Percentiles rank a stretch among this genome's conserved stretches.
These are phyloP conservation scores for Danio rerio DNA, from an alignment of 2,113 vertebrate species.

Conservation along the genomic window DNA sequence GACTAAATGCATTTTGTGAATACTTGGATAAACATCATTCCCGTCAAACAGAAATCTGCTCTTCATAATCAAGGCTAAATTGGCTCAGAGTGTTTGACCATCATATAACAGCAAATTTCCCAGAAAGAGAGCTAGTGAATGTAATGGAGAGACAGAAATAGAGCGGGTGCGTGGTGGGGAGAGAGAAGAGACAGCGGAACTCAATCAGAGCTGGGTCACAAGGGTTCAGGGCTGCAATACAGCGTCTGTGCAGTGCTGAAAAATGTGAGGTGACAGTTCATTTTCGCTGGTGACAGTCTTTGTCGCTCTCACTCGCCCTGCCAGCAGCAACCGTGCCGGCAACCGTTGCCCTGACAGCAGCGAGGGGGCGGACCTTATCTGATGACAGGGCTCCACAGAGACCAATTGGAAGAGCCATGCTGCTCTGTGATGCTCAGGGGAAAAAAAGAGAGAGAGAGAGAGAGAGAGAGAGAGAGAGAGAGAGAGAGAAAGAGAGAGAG, in stretches of 20 bases:
- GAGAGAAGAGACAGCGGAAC: conserved; percentile 86
- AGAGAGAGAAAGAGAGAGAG: too few species aligned
- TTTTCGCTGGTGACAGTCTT: conserved; percentile 87
- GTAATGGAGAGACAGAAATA: neutral
- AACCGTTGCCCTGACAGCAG: conserved; percentile 58
- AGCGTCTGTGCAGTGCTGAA: conserved; percentile 79
- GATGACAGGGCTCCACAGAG: conserved; percentile 51
- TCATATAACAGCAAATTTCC: conserved; percentile 17
- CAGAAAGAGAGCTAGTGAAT: conserved; percentile 28
- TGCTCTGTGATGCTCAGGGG: conserved; percentile 39
- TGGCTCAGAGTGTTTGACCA: conserved; percentile 70
- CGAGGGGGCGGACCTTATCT: conserved; percentile 53
- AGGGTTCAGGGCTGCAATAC: conserved; percentile 86
- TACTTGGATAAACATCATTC: neutral
- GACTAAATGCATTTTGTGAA: neutral
- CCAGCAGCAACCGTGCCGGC: conserved; percentile 57
- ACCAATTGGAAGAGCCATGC: conserved; percentile 57
- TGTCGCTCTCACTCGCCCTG: conserved; percentile 84
- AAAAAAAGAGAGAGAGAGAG: conserved; percentile 34
- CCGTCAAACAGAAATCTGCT: neutral
- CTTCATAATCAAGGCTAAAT: conserved; percentile 64
- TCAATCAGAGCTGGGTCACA: conserved; percentile 87
- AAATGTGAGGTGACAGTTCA: conserved; percentile 93
- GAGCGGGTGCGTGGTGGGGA: conserved; percentile 13
- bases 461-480: too few species aligned